Base-by-base conservation (phyloP, 2,888 invertebrate species). In the Plebejus argus region DNA sequence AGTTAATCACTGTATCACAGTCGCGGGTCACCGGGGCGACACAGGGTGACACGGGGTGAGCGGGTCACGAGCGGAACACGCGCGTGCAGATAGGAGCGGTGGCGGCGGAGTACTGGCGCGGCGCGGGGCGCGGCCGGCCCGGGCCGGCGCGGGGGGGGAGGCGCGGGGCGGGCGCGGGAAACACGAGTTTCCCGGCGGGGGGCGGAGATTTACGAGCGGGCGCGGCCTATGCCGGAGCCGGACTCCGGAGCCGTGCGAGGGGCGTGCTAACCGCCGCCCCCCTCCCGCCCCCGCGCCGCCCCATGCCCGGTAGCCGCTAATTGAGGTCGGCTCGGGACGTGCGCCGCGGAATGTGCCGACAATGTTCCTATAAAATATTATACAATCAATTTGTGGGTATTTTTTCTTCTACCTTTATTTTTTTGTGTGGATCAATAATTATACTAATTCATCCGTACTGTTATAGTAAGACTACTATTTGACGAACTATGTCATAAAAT, bases 181-280 rank as follows among this genome's bases (percentile, higher is more conserved):
- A 28, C 53, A 23, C 49, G 74, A 49, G 82, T 66, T 66, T 66
- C 66, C 66, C 66, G 79, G 81, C 83, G 86, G 84, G 84, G 84
- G 84, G 82, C 82, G 82, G 84, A 86, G 90, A 90, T 90, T 89
- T 89, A 90, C 81, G 86, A 81, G 85, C 85, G 85, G 88, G 87
- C 86, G 86, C 86, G 85, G 85, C 86, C 91, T 90, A 91, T 90
- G 91, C 90, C 89, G 89, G 86, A 84, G 85, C 85, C 85, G 85
- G 84, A 84, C 83, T 85, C 85, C 85, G 85, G 84, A 84, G 83
- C 85, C 83, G 71, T 15, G 45, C 28, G 45, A 45, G 72, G 49
- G 23, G 72, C 45, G 23, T 10, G 28, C 28, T 45, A n/a, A 2
- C 20, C 49, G 35, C 10, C 28, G 35, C 10, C 28, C 23, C 53